A percentile compares a stretch with the other conserved stretches of the same genome.
phyloP scores from a whole-genome alignment of 1,140 invertebrate genomes.

The Saxidomus purpurata region DNA sequence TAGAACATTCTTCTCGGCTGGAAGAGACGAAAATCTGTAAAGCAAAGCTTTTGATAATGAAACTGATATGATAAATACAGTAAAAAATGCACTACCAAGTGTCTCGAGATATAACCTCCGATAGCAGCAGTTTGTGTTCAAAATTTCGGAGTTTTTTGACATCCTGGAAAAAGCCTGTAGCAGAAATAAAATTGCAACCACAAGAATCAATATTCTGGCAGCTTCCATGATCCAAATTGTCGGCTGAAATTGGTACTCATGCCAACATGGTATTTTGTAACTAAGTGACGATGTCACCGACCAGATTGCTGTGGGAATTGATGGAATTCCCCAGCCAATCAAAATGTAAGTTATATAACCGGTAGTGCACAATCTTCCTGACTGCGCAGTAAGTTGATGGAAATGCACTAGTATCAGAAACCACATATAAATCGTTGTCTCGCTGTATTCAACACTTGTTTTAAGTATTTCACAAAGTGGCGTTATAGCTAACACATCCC shows the following conservation, averaged over 20 bases:
- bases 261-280: slow-evolving; percentile 34
- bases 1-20: neutral
- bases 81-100: neutral
- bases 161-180: neutral
- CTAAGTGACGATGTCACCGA: slow-evolving; percentile 9
- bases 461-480: slow-evolving; percentile 32
- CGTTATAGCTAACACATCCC: neutral
- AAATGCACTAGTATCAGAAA: slow-evolving; percentile 18
- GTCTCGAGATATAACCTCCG: neutral
- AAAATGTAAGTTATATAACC: slow-evolving; percentile 35
- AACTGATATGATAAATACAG: neutral
- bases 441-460: neutral
- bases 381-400: neutral
- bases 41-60: neutral
- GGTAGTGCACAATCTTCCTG: neutral
- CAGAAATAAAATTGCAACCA: neutral
- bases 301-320: slow-evolving; percentile 29
- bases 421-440: slow-evolving; percentile 8
- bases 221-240: slow-evolving; percentile 33
- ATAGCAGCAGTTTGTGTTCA: neutral
- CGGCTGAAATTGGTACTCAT: neutral
- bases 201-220: neutral
- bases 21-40: neutral
- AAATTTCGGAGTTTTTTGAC: slow-evolving; percentile 8
- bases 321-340: slow-evolving; percentile 33